These are phyloP conservation scores for Epizoanthus scotinus DNA, from an alignment of 92 coral and sea anemone species.

Conservation along the genomic window DNA sequence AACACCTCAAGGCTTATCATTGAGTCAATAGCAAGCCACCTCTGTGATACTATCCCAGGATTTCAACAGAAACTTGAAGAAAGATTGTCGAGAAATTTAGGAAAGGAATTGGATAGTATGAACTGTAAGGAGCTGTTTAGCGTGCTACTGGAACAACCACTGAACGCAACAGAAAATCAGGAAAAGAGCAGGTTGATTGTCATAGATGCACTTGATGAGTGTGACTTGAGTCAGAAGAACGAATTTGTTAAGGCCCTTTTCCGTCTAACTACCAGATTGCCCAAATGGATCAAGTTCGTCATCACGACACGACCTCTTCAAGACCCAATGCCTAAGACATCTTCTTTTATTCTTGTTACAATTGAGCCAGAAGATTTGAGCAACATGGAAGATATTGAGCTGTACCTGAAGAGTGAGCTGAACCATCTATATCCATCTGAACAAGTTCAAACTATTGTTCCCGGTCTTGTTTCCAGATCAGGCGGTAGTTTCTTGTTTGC, in stretches of 20 bases:
- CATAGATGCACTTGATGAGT: slow-evolving; percentile 61
- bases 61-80: slow-evolving; percentile 47
- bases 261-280: slow-evolving; percentile 44
- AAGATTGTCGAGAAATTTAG: neutral
- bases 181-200: slow-evolving; percentile 42
- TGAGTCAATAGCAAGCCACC: slow-evolving; percentile 54
- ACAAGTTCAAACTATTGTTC: slow-evolving; percentile 13
- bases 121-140: slow-evolving; percentile 45
- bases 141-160: slow-evolving; percentile 53
- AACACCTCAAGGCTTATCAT: slow-evolving; percentile 51
- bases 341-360: slow-evolving; percentile 32
- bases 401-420: slow-evolving; percentile 37
- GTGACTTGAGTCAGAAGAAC: slow-evolving; percentile 50
- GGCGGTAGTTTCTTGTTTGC: slow-evolving; percentile 70
- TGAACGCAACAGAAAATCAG: slow-evolving; percentile 43
- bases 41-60: slow-evolving; percentile 44
- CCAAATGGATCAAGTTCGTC: slow-evolving; percentile 59
- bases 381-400: slow-evolving; percentile 50
- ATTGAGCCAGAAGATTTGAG: slow-evolving; percentile 34
- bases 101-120: slow-evolving; percentile 36
- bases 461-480: slow-evolving; percentile 38
- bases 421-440: slow-evolving; percentile 10
- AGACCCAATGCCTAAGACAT: slow-evolving; percentile 6
- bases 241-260: slow-evolving; percentile 39
- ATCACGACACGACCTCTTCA: slow-evolving; percentile 49